Conservation (phyloP, 2,888 invertebrate genomes). For the Agriotes lineatus region DNA sequence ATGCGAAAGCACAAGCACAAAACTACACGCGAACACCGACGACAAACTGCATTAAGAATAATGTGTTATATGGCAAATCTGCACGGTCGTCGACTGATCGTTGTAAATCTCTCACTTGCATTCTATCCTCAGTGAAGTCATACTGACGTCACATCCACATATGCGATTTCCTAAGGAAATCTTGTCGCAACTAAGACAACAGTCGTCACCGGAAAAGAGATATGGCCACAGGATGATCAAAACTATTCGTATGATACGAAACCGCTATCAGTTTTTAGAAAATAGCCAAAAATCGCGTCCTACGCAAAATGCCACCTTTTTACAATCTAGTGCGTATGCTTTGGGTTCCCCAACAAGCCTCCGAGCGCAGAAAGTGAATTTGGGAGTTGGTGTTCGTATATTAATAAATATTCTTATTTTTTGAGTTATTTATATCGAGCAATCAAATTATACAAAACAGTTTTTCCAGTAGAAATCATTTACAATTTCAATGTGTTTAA, state of each 20-base stretch:
- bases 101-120: conserved; percentile 29
- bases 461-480: no score
- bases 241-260: background rate
- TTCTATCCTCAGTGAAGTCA: conserved; percentile 39
- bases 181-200: background rate
- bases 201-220: background rate
- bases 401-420: no score
- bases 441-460: no score
- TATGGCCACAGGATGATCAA: background rate
- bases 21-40: background rate
- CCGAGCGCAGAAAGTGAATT: no score
- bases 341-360: no score
- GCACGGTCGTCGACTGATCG: conserved; percentile 26
- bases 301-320: no score
- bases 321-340: no score
- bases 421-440: no score
- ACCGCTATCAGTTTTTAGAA: background rate
- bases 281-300: background rate
- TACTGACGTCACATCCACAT: conserved; percentile 40
- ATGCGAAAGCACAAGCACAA: no score
- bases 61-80: conserved; percentile 16
- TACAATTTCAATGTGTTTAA: no score
- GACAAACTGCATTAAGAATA: background rate
- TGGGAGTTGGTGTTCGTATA: no score
- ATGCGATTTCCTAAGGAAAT: conserved; percentile 30